Base-by-base conservation (phyloP, 2,113 vertebrate genomes). In the Eclectus roratus region DNA sequence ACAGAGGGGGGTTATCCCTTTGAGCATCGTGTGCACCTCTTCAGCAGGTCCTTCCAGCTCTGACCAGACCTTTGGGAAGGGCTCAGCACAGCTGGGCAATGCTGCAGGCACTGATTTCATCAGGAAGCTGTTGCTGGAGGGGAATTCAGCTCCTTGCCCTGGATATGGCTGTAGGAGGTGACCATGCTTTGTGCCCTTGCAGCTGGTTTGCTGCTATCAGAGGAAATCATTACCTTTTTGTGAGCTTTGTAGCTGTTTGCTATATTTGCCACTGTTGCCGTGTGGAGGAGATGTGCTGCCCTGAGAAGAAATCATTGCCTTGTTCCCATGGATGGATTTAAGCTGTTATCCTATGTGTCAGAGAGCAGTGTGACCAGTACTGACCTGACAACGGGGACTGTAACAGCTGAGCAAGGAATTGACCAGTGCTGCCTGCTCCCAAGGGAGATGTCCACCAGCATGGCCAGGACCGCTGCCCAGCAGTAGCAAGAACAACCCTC, bases 201-300 rank as follows among this genome's bases (percentile, higher is more conserved):
- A 24, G 35, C 39, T 6, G 52, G 3, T 3, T 21, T 0, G 25
- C 28, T 1, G 20, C 52, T 15, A 0, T 5, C 0, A 1, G 39
- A 19, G 65, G 4, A 3, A 13, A 5, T 23, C 1, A 6, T 19
- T 11, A 2, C 16, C 5, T 9, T 29, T 24, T 1, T 1, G 66
- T 7, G 63, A 21, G 64, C 28, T 13, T 13, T 2, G 1, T 8
- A 24, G n/a, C 41, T 12, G 2, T 20, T 50, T 28, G 29, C 55
- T 43, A 31, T 7, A 0, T 28, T 58, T 2, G 20, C 13, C 6
- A 1, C 47, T 2, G 1, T 60, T 7, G 44, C 44, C 24, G 37
- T 0, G 11, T 1, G 0, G 37, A 10, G 53, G 28, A 25, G 58
- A 10, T 0, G 13, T 4, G 27, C 17, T n/a, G 70, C 37, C n/a